Percentiles rank a stretch among this genome's conserved stretches.
These are phyloP conservation scores for Pyrrhosoma nymphula DNA, from an alignment of 2,888 invertebrate species.

Conservation along the genomic window DNA sequence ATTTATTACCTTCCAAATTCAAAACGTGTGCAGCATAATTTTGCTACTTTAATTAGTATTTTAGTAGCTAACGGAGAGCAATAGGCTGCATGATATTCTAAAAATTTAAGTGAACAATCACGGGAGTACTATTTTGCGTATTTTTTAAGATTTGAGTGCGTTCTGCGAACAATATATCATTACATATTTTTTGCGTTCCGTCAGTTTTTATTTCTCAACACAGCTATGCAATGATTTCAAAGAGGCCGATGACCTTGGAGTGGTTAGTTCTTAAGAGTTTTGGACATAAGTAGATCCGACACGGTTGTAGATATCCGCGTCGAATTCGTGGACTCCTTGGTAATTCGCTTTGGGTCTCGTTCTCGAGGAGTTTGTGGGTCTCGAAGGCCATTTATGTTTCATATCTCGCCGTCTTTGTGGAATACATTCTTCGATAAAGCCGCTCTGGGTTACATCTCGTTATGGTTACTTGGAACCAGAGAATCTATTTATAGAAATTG, in stretches of 20 bases:
- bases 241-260: constrained; percentile 30
- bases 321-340: constrained; percentile 43
- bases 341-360: background rate
- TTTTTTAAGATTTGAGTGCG: too few relatives aligned
- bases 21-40: too few relatives aligned
- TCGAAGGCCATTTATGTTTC: constrained; percentile 20
- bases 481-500: background rate
- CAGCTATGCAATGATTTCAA: background rate
- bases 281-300: constrained; percentile 59
- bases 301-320: constrained; percentile 43
- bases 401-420: constrained; percentile 20
- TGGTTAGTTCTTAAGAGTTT: constrained; percentile 32
- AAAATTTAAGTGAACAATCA: too few relatives aligned
- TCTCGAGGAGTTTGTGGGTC: background rate
- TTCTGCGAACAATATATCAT: too few relatives aligned
- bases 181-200: background rate
- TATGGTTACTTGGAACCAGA: background rate
- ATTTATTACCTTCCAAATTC: too few relatives aligned
- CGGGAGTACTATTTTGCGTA: too few relatives aligned
- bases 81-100: too few relatives aligned
- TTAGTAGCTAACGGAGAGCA: too few relatives aligned
- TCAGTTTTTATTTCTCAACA: background rate
- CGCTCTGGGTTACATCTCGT: background rate
- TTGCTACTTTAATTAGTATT: too few relatives aligned
- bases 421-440: background rate